Conservation (phyloP, 2,113 vertebrate genomes). For the Mesoclemmys tuberculata region DNA sequence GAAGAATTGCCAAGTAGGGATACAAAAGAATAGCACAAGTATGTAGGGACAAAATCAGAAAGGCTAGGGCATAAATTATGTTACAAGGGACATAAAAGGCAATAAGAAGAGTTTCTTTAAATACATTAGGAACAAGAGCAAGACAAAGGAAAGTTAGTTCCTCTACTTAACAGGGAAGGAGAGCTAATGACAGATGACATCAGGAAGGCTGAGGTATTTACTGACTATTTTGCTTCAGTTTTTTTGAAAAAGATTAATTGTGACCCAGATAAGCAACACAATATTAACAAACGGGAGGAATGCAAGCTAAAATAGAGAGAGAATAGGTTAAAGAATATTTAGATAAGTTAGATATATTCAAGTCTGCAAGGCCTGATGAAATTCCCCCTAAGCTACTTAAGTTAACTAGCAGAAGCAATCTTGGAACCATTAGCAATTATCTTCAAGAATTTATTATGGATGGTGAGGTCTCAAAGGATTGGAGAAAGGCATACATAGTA, state of each 20-base stretch:
- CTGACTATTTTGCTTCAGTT: neutral
- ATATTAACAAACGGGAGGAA: neutral
- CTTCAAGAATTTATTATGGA: neutral
- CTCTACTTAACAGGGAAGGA: neutral
- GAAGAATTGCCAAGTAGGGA: neutral
- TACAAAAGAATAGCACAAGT: neutral
- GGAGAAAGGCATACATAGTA: neutral
- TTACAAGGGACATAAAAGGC: neutral
- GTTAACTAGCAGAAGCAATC: neutral
- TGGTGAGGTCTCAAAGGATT: neutral
- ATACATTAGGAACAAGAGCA: neutral
- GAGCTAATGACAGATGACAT: neutral
- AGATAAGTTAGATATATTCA: neutral
- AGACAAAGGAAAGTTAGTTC: neutral
- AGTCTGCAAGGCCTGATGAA: neutral
- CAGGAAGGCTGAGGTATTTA: neutral
- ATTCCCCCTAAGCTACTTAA: neutral
- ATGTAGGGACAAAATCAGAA: neutral
- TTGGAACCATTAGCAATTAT: neutral
- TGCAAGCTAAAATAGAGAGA: neutral
- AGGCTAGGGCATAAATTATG: neutral
- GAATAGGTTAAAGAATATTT: neutral
- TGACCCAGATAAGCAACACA: neutral
- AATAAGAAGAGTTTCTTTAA: neutral
- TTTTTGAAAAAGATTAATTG: neutral